A percentile compares a stretch with the other conserved stretches of the same genome.
Evolutionary conservation across 2,888 invertebrate species (phyloP).

Genomic region (Amphimallon solstitiale): DNA sequence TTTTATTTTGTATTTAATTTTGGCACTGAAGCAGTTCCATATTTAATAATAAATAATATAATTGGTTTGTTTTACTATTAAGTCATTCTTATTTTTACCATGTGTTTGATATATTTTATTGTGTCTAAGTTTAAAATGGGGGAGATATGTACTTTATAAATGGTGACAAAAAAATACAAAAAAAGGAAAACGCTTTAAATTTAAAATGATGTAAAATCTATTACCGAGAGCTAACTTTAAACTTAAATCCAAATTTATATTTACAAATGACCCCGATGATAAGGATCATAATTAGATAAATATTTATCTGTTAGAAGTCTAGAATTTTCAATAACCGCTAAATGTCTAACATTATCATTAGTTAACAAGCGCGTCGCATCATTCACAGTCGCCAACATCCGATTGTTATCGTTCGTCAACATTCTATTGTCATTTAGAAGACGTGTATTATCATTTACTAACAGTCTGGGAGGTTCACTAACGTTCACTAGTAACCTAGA

Average conservation of each 20-base stretch:
- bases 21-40: too few species aligned
- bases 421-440: conserved; percentile 50
- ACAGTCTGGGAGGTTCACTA: conserved; percentile 56
- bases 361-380: conserved; percentile 51
- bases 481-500: conserved; percentile 58
- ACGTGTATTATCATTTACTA: conserved; percentile 57
- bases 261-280: conserved; percentile 60
- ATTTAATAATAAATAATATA: too few species aligned
- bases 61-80: too few species aligned
- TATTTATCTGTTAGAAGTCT: conserved; percentile 62
- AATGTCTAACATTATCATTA: conserved; percentile 57
- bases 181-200: too few species aligned
- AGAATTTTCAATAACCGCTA: conserved; percentile 58
- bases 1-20: too few species aligned
- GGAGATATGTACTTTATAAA: too few species aligned
- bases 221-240: background rate
- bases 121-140: too few species aligned
- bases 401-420: conserved; percentile 49
- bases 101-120: too few species aligned
- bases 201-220: background rate
- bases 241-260: conserved; percentile 1
- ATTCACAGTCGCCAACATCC: conserved; percentile 55
- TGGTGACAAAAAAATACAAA: too few species aligned
- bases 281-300: conserved; percentile 61
- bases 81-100: too few species aligned